Evolutionary conservation across 2,113 vertebrate species (phyloP).

Genomic region (Forbesichthys agassizii): DNA sequence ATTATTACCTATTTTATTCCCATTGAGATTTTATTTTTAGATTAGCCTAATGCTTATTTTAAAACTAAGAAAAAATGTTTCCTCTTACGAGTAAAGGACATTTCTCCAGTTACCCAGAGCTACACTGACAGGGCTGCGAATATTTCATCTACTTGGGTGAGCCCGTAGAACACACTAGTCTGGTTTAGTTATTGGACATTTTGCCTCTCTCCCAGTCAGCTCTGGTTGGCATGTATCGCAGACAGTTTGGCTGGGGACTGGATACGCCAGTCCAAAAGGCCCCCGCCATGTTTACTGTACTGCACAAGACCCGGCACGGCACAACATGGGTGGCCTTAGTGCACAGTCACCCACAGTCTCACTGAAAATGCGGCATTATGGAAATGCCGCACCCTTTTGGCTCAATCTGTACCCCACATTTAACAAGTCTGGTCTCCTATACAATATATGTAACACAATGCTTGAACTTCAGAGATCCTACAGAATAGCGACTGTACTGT

Average conservation of each 20-base stretch:
- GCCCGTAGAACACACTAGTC: slow-evolving; percentile 45
- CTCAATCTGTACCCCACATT: slow-evolving; percentile 45
- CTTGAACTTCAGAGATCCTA: slow-evolving; percentile 16
- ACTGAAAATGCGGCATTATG: slow-evolving; percentile 66
- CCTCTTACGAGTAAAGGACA: slow-evolving; percentile 55
- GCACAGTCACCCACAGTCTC: slow-evolving; percentile 60
- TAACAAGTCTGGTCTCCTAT: slow-evolving; percentile 47
- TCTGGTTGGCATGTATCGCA: slow-evolving; percentile 63
- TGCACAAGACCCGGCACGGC: slow-evolving; percentile 59
- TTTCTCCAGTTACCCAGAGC: slow-evolving; percentile 48
- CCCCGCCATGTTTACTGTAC: slow-evolving; percentile 69
- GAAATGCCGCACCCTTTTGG: slow-evolving; percentile 65
- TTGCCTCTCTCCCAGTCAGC: slow-evolving; percentile 51
- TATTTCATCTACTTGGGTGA: slow-evolving; percentile 50
- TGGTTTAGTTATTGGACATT: slow-evolving; percentile 55
- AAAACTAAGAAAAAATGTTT: slow-evolving; percentile 44
- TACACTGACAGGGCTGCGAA: slow-evolving; percentile 37
- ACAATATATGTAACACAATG: slow-evolving; percentile 10
- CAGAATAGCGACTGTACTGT: background rate
- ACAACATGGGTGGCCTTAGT: slow-evolving; percentile 72
- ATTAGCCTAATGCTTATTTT: slow-evolving; percentile 10
- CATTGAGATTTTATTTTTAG: background rate
- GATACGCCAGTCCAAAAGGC: slow-evolving; percentile 65
- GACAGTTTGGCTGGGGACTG: slow-evolving; percentile 68
- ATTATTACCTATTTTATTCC: too few relatives aligned